Conservation (phyloP, 1,140 invertebrate genomes). For the Diachasma alloeum region DNA sequence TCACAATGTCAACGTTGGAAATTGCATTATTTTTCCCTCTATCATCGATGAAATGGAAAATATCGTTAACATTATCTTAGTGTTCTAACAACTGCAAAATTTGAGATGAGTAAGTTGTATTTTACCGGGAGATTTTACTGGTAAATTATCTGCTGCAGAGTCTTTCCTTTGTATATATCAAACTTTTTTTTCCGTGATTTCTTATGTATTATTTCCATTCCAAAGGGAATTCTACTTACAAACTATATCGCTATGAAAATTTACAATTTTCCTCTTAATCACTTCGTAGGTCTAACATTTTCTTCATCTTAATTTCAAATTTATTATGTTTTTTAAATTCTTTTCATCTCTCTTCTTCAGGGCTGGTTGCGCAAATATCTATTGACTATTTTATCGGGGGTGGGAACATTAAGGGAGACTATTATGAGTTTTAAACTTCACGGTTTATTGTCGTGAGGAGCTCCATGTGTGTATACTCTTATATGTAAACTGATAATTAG, state of each 20-base stretch:
- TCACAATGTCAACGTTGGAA: background rate
- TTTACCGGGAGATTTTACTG: background rate
- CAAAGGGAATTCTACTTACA: constrained; percentile 15
- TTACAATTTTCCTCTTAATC: constrained; percentile 45
- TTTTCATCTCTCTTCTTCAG: background rate
- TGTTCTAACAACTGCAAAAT: background rate
- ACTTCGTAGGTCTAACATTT: constrained; percentile 56
- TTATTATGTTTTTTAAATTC: background rate
- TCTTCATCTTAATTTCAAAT: constrained; percentile 19
- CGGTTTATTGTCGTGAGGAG: no score
- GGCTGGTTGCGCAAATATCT: background rate
- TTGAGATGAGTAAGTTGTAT: background rate
- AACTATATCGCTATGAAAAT: constrained; percentile 52
- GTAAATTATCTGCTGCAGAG: background rate
- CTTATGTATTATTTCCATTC: background rate
- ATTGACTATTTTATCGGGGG: no score
- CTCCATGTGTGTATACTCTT: no score
- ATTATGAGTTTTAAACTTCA: no score
- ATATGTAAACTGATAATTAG: no score
- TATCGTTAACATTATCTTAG: background rate
- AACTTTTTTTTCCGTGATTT: background rate
- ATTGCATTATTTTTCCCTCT: background rate
- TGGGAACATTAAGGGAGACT: no score
- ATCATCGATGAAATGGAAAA: background rate
- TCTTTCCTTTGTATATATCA: background rate